phyloP scores from a whole-genome alignment of 2,113 vertebrate genomes.

The Tangachromis dhanisi region DNA sequence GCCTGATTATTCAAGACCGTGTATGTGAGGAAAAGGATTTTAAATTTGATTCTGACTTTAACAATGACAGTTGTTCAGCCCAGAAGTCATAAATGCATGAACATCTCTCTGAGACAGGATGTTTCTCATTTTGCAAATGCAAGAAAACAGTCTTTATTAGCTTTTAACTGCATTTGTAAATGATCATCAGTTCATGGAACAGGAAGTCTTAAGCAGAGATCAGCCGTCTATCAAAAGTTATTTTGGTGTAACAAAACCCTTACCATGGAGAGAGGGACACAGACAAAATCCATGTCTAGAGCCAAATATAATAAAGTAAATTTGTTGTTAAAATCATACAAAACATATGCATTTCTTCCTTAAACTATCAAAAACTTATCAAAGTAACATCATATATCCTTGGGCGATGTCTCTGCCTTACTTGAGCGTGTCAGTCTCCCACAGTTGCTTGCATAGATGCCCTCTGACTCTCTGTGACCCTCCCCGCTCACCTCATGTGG shows the following conservation, averaged over 20 bases:
- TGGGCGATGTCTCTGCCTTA: not conserved
- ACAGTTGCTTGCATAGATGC: not conserved
- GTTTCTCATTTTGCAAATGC: not conserved
- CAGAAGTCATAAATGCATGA: not conserved
- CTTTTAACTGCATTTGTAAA: not conserved
- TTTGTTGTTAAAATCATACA: not conserved
- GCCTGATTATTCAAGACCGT: not conserved
- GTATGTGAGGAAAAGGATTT: not conserved
- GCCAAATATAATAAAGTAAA: not conserved
- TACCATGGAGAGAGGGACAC: not conserved
- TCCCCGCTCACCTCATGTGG: not conserved
- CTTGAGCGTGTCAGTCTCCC: not conserved
- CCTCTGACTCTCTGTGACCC: slow-evolving; percentile 13
- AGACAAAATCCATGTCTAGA: not conserved
- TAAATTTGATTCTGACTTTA: not conserved
- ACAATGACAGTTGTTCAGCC: not conserved
- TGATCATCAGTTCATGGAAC: not conserved
- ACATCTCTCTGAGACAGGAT: not conserved
- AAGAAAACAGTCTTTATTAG: not conserved
- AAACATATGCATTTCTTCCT: accelerated
- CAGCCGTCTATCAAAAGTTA: not conserved
- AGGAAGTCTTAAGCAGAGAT: not conserved
- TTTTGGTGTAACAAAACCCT: not conserved
- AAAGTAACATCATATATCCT: not conserved
- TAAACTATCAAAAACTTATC: not conserved